A percentile compares a stretch with the other conserved stretches of the same genome.
These are phyloP conservation scores for Dioctria rufipes DNA, from an alignment of 2,888 invertebrate species.

Conservation along the genomic window DNA sequence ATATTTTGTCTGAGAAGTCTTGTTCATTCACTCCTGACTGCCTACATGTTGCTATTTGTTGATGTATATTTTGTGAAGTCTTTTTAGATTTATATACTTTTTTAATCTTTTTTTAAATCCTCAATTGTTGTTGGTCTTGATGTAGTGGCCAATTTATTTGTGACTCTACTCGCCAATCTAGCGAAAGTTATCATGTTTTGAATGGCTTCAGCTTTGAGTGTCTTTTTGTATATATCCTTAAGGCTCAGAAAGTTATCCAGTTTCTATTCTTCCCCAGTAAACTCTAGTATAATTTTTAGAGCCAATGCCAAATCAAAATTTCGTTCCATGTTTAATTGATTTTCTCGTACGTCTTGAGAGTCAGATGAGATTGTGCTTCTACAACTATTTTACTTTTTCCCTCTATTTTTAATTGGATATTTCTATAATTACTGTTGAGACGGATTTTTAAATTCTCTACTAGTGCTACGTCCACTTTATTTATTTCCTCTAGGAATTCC, in stretches of 20 bases:
- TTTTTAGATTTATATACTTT: not conserved
- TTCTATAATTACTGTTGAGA: not conserved
- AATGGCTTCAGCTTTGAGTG: not conserved
- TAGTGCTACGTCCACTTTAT: not conserved
- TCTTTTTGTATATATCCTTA: not conserved
- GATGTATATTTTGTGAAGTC: not conserved
- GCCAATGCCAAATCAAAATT: no score
- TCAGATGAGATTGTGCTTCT: not conserved
- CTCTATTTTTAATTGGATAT: not conserved
- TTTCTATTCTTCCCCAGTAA: not conserved
- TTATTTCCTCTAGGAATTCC: not conserved
- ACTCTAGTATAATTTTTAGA: not conserved
- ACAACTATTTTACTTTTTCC: not conserved
- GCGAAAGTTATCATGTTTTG: not conserved
- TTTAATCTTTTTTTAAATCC: not conserved
- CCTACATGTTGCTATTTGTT: not conserved
- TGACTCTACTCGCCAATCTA: not conserved
- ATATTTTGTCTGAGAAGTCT: slow-evolving; percentile 3
- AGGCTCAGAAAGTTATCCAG: not conserved
- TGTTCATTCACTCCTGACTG: not conserved
- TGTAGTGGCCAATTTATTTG: not conserved
- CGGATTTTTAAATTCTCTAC: not conserved
- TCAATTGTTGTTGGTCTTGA: not conserved
- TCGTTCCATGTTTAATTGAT: no score
- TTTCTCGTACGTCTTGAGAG: not conserved